Percentiles rank a stretch among this genome's conserved stretches.
Conservation (phyloP, 2,888 invertebrate genomes). For the Metopia argyrocephala region DNA sequence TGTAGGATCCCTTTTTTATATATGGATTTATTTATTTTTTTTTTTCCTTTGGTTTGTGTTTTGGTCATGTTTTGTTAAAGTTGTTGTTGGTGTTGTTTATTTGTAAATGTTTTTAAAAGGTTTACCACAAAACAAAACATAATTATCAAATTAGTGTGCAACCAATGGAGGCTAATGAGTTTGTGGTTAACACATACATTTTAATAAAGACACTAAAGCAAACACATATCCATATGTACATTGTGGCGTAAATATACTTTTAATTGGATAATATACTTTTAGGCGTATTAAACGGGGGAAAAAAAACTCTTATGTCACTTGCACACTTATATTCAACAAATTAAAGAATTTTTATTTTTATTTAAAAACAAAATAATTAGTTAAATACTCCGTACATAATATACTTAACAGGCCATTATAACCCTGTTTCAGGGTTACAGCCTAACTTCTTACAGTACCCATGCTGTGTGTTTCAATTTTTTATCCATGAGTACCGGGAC, state of each 20-base stretch:
- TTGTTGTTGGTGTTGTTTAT: slow-evolving; percentile 36
- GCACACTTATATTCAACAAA: background rate
- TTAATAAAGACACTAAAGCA: slow-evolving; percentile 5
- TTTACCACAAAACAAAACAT: slow-evolving; percentile 63
- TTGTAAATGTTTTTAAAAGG: slow-evolving; percentile 54
- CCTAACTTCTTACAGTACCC: no score
- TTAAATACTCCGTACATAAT: background rate
- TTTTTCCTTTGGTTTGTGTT: slow-evolving; percentile 11
- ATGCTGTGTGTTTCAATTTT: no score
- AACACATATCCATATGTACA: background rate
- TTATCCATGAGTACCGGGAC: no score
- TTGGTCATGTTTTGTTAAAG: background rate
- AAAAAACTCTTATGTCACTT: no score
- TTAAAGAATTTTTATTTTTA: no score
- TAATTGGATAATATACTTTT: background rate
- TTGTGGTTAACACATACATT: slow-evolving; percentile 61
- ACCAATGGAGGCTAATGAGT: slow-evolving; percentile 64
- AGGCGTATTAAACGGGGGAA: no score
- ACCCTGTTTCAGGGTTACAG: no score
- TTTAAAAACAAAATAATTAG: no score
- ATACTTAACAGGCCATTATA: no score
- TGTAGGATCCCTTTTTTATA: slow-evolving; percentile 45
- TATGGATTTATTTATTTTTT: slow-evolving; percentile 8
- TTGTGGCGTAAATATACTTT: background rate
- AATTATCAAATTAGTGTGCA: slow-evolving; percentile 67